Conservation (phyloP, 2,113 vertebrate genomes). For the Sorex araneus region DNA sequence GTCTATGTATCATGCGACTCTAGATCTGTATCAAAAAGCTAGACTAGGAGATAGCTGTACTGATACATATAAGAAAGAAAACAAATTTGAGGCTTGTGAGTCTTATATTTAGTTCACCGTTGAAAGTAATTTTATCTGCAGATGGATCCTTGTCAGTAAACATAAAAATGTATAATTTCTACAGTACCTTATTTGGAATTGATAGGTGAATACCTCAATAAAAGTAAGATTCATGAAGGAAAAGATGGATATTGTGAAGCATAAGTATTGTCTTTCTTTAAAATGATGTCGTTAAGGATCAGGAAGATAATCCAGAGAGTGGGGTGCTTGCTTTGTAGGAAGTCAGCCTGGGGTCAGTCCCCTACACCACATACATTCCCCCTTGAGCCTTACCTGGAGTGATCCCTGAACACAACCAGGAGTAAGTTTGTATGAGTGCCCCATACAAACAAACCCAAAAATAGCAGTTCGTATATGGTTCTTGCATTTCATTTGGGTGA, state of each 20-base stretch:
- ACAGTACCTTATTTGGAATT: constrained; percentile 39
- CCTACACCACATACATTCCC: too few relatives aligned
- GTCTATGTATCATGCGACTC: neutral
- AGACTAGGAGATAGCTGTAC: neutral
- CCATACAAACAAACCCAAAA: neutral
- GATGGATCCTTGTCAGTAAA: neutral
- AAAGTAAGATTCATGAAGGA: constrained; percentile 39
- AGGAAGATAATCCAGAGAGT: too few relatives aligned
- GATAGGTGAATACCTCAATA: neutral
- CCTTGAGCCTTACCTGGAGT: too few relatives aligned
- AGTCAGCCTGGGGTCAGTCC: too few relatives aligned
- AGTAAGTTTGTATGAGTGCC: too few relatives aligned
- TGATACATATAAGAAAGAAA: neutral
- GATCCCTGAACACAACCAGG: too few relatives aligned
- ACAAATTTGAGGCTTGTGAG: neutral
- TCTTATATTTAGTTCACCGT: constrained; percentile 37
- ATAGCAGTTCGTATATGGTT: neutral
- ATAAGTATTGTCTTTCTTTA: neutral
- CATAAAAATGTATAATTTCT: neutral
- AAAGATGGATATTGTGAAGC: constrained; percentile 22
- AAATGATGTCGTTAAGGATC: too few relatives aligned
- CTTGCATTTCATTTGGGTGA: constrained; percentile 38
- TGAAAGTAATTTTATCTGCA: constrained; percentile 2
- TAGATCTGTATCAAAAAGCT: neutral
- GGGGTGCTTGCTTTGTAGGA: too few relatives aligned